Evolutionary conservation across 2,888 invertebrate genomes (phyloP).

Genomic region (Pterostichus niger): DNA sequence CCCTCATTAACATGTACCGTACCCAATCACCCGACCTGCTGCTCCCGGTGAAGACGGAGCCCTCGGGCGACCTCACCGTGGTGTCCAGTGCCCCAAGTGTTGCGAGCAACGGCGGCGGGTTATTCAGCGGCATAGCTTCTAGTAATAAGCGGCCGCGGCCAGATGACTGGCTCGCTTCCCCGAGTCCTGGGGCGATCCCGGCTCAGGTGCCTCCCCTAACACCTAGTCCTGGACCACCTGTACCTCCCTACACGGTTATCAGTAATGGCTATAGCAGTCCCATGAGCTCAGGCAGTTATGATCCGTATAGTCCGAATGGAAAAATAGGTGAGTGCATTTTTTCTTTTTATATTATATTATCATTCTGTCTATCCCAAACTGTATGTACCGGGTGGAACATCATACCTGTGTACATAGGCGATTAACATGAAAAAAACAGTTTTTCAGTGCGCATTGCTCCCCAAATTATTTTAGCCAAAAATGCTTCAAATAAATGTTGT

Average conservation of each 20-base stretch:
- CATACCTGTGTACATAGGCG: too few relatives aligned
- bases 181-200: constrained; percentile 81
- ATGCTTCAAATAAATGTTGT: too few relatives aligned
- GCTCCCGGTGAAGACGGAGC: too few relatives aligned
- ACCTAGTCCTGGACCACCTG: constrained; percentile 82
- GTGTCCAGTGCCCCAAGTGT: constrained; percentile 73
- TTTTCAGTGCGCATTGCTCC: too few relatives aligned
- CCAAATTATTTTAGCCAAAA: too few relatives aligned
- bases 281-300: constrained; percentile 92
- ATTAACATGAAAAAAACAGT: too few relatives aligned
- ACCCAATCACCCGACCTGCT: neutral
- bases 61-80: constrained; percentile 58
- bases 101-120: constrained; percentile 75
- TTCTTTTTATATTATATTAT: too few relatives aligned
- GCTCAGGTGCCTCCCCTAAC: constrained; percentile 82
- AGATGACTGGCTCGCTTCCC: constrained; percentile 84
- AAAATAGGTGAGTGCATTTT: constrained; percentile 91
- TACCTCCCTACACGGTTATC: constrained; percentile 78
- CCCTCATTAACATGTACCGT: constrained; percentile 10
- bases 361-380: too few relatives aligned
- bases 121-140: constrained; percentile 70
- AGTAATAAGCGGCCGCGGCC: constrained; percentile 78
- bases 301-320: constrained; percentile 93
- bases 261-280: constrained; percentile 92
- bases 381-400: too few relatives aligned